Evolutionary conservation across 2,797 vertebrate genomes (phyloP), one percentile per base, ranked within the genome.

Genomic region (Cuniculus paca): DNA sequence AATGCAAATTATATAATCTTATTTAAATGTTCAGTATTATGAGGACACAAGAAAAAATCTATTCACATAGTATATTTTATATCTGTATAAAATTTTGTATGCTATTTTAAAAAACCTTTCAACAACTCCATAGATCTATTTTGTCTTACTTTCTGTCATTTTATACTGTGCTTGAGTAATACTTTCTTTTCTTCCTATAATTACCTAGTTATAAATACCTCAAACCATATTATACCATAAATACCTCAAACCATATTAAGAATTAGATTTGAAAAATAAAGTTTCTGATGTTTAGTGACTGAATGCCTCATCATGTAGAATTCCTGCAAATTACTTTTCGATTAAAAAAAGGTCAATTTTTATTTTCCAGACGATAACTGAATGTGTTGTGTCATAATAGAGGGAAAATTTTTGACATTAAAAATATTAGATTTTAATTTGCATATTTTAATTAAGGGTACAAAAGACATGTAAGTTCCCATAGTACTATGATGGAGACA

Each of bases 291-390:
- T 9, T 36, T 12, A 13, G 36, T 52, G 31, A 68, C 1, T 16
- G 2, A 68, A 50, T 81, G n/a, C 0, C 0, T 60, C 42, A 0
- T 45, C 13, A 78, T 11, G 2, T 56, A 54, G 4, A 6, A 56
- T 87, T 58, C 17, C 34, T 70, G 2, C n/a, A 8, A 93, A 36
- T 89, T 79, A 52, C n/a, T 78, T 81, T 83, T 45, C 61, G 54
- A 3, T 9, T 88, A 39, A 70, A 94, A 58, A 52, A n/a, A 19
- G 54, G 6, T 42, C 63, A 4, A 45, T 86, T 86, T 89, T 81
- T 52, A 34, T 75, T 5, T 39, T 90, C 82, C 36, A 75, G 60
- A 26, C 26, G 10, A 60, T 92, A 86, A 74, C 28, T 85, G 52
- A 80, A 70, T 36, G 42, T 54, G 7, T 52, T 60, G 11, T 80